Evolutionary conservation across 2,888 invertebrate species (phyloP).

Genomic region (Hemithea aestivaria): DNA sequence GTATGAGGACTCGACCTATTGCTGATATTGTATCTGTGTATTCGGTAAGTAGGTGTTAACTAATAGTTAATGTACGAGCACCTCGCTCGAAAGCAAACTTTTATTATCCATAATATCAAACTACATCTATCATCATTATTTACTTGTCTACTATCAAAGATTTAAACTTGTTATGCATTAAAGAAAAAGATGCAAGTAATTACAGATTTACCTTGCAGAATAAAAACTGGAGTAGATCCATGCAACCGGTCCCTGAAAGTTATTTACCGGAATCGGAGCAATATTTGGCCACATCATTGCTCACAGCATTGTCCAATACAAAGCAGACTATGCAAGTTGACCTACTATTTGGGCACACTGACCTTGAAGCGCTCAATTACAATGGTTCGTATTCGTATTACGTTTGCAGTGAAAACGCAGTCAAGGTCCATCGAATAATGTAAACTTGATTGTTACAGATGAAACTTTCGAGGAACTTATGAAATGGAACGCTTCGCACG

Average conservation of each 20-base stretch:
- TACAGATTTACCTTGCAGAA: constrained; percentile 54
- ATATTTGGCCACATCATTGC: constrained; percentile 79
- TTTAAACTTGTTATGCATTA: too few species aligned
- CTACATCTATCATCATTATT: too few species aligned
- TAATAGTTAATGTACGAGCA: too few species aligned
- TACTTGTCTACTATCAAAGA: too few species aligned
- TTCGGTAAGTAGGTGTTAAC: too few species aligned
- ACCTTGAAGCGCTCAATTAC: constrained; percentile 81
- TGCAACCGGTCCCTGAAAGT: constrained; percentile 82
- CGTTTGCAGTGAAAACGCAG: constrained; percentile 18
- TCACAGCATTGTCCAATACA: constrained; percentile 72
- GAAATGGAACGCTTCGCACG: constrained; percentile 71
- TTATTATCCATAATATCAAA: too few species aligned
- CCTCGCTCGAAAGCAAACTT: too few species aligned
- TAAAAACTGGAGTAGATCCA: constrained; percentile 75
- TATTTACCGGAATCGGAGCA: constrained; percentile 80
- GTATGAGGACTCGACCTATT: constrained; percentile 80
- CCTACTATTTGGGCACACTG: constrained; percentile 83
- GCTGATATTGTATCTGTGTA: constrained; percentile 77
- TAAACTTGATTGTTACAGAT: constrained; percentile 49
- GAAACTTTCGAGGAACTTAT: constrained; percentile 80
- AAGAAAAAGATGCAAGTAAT: too few species aligned
- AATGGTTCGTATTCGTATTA: constrained; percentile 53
- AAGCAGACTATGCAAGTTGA: constrained; percentile 79
- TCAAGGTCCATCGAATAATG: constrained; percentile 19